A percentile compares a stretch with the other conserved stretches of the same genome.
Conservation (phyloP, 1,140 invertebrate genomes). For the Aphis gossypii region DNA sequence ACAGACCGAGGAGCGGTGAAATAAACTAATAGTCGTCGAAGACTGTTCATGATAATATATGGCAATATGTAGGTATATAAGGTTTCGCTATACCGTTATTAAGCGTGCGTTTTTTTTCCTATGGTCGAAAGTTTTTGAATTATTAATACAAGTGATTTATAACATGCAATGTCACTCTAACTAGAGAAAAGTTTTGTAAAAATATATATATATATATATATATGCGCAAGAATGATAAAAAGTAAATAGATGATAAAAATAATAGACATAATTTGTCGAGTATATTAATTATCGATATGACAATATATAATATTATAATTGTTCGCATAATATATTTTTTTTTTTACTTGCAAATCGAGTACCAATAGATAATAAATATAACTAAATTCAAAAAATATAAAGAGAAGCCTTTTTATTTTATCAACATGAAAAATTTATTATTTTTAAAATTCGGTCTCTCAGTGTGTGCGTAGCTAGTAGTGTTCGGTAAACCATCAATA, state of each 20-base stretch:
- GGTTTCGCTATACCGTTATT: not conserved
- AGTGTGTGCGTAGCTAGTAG: too few species aligned
- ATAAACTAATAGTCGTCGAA: constrained; percentile 46
- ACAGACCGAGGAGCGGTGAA: not conserved
- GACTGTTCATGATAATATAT: constrained; percentile 31
- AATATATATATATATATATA: too few species aligned
- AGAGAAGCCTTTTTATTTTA: too few species aligned
- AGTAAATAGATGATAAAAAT: not conserved
- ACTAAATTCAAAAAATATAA: too few species aligned
- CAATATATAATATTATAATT: not conserved
- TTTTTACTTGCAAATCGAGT: too few species aligned
- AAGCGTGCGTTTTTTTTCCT: constrained; percentile 24
- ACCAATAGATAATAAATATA: too few species aligned
- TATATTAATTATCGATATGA: not conserved
- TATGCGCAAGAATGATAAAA: not conserved
- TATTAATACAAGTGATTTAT: constrained; percentile 45
- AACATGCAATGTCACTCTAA: constrained; percentile 54
- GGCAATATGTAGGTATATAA: not conserved
- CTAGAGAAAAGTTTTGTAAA: constrained; percentile 35
- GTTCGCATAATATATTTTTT: not conserved
- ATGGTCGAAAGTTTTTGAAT: constrained; percentile 50
- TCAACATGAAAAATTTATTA: too few species aligned
- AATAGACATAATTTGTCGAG: not conserved
- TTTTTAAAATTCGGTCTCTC: too few species aligned
- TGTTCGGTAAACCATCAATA: too few species aligned